A percentile compares a stretch with the other conserved stretches of the same genome.
Evolutionary conservation across 1,140 invertebrate species (phyloP).

Genomic region (Zaprionus davidi): DNA sequence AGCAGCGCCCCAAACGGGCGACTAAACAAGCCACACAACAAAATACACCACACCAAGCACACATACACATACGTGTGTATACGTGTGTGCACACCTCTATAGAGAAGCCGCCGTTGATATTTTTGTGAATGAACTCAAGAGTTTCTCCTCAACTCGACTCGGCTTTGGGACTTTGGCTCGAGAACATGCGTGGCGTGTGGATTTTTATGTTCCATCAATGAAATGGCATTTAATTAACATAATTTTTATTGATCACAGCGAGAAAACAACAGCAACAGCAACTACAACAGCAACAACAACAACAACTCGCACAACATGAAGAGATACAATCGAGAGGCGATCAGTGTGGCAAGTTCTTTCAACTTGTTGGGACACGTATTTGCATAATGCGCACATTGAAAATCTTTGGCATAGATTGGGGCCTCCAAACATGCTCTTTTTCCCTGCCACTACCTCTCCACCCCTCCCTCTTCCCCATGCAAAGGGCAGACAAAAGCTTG

Average conservation of each 20-base stretch:
- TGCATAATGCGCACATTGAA: constrained; percentile 74
- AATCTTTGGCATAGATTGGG: constrained; percentile 58
- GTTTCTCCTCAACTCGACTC: constrained; percentile 52
- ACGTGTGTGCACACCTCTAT: too few relatives aligned
- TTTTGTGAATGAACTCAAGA: constrained; percentile 80
- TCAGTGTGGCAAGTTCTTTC: constrained; percentile 73
- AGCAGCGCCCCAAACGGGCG: constrained; percentile 37
- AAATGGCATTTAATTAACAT: constrained; percentile 82
- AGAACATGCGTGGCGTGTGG: constrained; percentile 72
- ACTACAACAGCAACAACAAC: constrained; percentile 16
- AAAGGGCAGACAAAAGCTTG: constrained; percentile 44
- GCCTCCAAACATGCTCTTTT: constrained; percentile 14
- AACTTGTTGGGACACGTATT: constrained; percentile 62
- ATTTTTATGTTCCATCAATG: constrained; percentile 82
- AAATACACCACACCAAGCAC: constrained; percentile 15
- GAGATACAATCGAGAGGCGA: constrained; percentile 37
- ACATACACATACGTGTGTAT: too few relatives aligned
- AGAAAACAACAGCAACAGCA: constrained; percentile 46
- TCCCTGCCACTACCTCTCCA: neutral
- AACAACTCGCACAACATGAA: constrained; percentile 16
- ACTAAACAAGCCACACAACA: constrained; percentile 44
- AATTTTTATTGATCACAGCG: constrained; percentile 78
- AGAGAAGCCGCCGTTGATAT: constrained; percentile 52
- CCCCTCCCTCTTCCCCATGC: neutral
- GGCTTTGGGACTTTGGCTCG: constrained; percentile 25